Evolutionary conservation across 2,888 invertebrate genomes (phyloP).

Genomic region (Tachystola acroxantha): DNA sequence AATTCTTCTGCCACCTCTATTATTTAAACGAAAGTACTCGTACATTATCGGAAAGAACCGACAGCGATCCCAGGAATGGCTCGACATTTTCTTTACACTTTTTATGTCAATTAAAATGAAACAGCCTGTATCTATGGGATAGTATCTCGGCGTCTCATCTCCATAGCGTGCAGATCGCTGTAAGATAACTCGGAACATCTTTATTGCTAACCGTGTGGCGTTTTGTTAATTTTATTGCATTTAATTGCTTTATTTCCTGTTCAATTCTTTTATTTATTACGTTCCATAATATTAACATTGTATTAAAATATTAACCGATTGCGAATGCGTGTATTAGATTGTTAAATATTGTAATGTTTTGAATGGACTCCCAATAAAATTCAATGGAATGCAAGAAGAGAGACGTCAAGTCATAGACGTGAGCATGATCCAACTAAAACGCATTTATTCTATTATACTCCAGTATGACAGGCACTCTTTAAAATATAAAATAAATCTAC

Average conservation of each 20-base stretch:
- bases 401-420: no score
- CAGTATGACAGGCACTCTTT: no score
- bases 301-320: neutral
- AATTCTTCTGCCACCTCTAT: neutral
- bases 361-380: no score
- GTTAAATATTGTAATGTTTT: neutral
- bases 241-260: slow-evolving; percentile 27
- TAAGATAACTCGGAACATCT: slow-evolving; percentile 12
- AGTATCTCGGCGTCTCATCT: slow-evolving; percentile 9
- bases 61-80: no score
- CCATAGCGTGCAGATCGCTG: slow-evolving; percentile 12
- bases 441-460: no score
- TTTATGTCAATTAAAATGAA: neutral
- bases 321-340: neutral
- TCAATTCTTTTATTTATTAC: slow-evolving; percentile 12
- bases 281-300: neutral
- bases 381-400: no score
- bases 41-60: no score
- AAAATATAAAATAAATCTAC: no score
- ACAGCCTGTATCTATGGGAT: slow-evolving; percentile 3
- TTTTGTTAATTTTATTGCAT: slow-evolving; percentile 20
- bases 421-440: no score
- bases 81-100: no score
- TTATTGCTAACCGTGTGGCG: slow-evolving; percentile 14
- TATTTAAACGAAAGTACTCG: neutral